Percentiles rank a stretch among this genome's conserved stretches.
These are phyloP conservation scores for Oedothorax gibbosus DNA, from an alignment of 1,140 invertebrate genomes.

Conservation along the genomic window DNA sequence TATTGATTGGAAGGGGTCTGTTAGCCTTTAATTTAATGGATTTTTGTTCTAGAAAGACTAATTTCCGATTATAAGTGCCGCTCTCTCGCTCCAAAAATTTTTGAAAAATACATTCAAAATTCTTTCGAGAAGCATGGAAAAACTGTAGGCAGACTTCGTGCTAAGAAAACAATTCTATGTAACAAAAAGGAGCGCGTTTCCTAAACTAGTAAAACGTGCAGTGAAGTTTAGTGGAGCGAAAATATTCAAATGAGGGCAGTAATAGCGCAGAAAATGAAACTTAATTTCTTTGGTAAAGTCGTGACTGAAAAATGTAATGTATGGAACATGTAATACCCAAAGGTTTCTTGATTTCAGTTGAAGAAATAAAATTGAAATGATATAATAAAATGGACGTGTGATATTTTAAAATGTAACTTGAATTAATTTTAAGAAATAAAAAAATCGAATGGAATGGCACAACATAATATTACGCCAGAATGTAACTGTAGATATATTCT, in stretches of 20 bases:
- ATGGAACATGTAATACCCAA: too few species aligned
- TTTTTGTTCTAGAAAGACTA: constrained; percentile 11
- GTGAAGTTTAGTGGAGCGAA: not conserved
- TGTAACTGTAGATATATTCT: too few species aligned
- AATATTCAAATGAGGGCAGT: not conserved
- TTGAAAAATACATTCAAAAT: not conserved
- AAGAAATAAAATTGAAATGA: too few species aligned
- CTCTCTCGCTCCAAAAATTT: not conserved
- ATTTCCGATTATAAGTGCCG: constrained; percentile 25
- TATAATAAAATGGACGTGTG: too few species aligned
- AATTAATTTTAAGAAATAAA: too few species aligned
- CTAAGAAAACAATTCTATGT: constrained; percentile 1
- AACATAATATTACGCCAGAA: too few species aligned
- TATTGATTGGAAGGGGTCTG: constrained; percentile 38
- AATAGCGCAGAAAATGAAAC: not conserved
- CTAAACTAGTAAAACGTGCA: constrained; percentile 17
- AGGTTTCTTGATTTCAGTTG: too few species aligned
- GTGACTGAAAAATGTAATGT: constrained; percentile 21
- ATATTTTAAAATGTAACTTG: too few species aligned
- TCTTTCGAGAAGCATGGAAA: not conserved
- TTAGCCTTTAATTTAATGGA: constrained; percentile 41
- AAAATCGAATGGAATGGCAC: too few species aligned
- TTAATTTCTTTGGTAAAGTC: constrained; percentile 9
- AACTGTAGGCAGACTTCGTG: not conserved
- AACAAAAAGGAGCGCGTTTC: constrained; percentile 17